phyloP scores from a whole-genome alignment of 2,888 invertebrate genomes.

The Polydrusus tereticollis region DNA sequence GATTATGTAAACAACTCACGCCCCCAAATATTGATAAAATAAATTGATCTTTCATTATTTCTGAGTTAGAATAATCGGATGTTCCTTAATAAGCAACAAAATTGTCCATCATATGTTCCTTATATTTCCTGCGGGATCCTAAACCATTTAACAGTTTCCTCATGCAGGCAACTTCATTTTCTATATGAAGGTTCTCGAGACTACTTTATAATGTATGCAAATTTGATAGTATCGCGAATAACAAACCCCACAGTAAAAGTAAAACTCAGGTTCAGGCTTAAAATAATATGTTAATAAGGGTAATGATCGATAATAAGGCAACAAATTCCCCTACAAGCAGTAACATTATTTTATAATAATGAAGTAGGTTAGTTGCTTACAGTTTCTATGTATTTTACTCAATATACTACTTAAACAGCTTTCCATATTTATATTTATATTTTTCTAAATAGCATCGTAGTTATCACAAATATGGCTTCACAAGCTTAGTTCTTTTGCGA shows the following conservation, averaged over 20 bases:
- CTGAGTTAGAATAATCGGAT: neutral
- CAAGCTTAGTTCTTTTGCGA: no score
- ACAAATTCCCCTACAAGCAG: neutral
- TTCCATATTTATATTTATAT: no score
- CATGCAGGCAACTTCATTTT: neutral
- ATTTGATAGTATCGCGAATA: neutral
- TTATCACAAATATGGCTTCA: no score
- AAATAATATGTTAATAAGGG: conserved; percentile 1
- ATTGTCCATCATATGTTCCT: neutral
- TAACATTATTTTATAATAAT: conserved; percentile 3
- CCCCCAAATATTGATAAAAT: neutral
- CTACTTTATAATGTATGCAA: neutral
- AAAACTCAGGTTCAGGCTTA: neutral
- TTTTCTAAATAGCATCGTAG: no score
- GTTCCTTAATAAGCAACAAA: neutral
- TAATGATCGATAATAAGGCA: conserved; percentile 9
- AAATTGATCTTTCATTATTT: neutral
- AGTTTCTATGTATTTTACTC: neutral
- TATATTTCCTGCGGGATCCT: neutral
- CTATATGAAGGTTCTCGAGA: neutral
- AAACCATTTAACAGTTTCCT: neutral
- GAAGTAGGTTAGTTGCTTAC: neutral
- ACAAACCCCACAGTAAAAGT: neutral
- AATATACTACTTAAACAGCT: no score
- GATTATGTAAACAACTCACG: no score